Conservation (phyloP, 2,113 vertebrate genomes). For the Vimba vimba region DNA sequence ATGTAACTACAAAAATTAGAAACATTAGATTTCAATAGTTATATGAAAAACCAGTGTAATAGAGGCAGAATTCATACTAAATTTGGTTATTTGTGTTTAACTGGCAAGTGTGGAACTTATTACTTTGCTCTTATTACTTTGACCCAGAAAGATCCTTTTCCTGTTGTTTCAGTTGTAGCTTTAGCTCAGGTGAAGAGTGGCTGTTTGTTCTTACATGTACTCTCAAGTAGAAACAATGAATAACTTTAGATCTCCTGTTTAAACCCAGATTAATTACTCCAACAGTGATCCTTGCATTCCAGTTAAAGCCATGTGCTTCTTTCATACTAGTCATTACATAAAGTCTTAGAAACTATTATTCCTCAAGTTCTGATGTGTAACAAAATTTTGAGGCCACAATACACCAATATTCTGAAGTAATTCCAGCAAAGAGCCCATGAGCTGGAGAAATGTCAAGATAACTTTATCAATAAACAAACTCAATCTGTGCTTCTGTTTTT, state of each 20-base stretch:
- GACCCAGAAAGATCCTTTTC: background rate
- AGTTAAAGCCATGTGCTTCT: background rate
- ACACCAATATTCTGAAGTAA: background rate
- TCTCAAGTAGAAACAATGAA: background rate
- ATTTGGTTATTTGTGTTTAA: background rate
- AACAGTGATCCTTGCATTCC: background rate
- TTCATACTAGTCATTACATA: background rate
- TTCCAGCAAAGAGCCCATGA: background rate
- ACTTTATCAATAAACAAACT: background rate
- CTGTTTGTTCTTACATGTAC: background rate
- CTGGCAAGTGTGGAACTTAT: background rate
- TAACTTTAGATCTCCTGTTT: background rate
- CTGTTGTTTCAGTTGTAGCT: background rate
- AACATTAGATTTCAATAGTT: too few relatives aligned
- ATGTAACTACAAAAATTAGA: too few relatives aligned
- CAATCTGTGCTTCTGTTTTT: background rate
- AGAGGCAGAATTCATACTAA: background rate
- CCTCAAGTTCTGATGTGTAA: background rate
- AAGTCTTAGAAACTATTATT: background rate
- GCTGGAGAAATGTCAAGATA: background rate
- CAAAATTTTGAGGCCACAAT: background rate
- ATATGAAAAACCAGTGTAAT: background rate
- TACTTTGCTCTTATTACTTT: background rate
- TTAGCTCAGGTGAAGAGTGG: background rate
- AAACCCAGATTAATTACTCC: slow-evolving; percentile 20